Base-by-base conservation (phyloP, 1,140 invertebrate genomes). In the Drosophila parvula region DNA sequence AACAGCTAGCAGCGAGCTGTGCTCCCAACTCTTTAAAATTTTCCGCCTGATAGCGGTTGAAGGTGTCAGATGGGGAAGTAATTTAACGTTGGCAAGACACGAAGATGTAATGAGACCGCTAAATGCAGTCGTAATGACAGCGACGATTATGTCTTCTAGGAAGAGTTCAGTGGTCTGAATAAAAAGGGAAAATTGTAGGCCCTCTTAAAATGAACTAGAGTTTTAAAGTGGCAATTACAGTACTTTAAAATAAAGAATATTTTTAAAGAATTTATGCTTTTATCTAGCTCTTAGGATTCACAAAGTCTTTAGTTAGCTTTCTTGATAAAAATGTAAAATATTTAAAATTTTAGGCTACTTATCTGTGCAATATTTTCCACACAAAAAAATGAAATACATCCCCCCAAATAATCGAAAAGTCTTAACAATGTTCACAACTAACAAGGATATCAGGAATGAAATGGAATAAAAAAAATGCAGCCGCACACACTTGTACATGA, bases 11-110 rank as follows among this genome's bases (percentile, higher is more conserved):
- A 62, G 40, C 45, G 4, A 22, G 34, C 51, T 30, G 10, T 10
- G 59, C 44, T 38, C 22, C 6, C 14, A 67, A 62, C 61, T 59
- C 55, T 74, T 82, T 82, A 64, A 74, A 67, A 74, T 73, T 47
- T 41, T 63, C 22, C 56, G 59, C 44, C 43, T 57, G 55, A 57
- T 45, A 40, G 44, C 38, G 41, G 16, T 16, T 55, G 41, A 58
- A 67, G 47, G 62, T 68, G 62, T 55, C 56, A 56, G 65, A 59
- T 44, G 53, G 36, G 45, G 45, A 67, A 75, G 68, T 70, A 45
- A 70, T 70, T 71, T 48, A 11, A 34, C 41, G 28, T 55, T 57
- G 48, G 18, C 18, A 57, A 43, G 50, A 57, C 47, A 40, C 55
- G 45, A 32, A 30, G 27, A 41, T 57, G 55, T 71, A 70, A 71